Evolutionary conservation across 2,113 vertebrate genomes (phyloP).

Genomic region (Brienomyrus longianalis): DNA sequence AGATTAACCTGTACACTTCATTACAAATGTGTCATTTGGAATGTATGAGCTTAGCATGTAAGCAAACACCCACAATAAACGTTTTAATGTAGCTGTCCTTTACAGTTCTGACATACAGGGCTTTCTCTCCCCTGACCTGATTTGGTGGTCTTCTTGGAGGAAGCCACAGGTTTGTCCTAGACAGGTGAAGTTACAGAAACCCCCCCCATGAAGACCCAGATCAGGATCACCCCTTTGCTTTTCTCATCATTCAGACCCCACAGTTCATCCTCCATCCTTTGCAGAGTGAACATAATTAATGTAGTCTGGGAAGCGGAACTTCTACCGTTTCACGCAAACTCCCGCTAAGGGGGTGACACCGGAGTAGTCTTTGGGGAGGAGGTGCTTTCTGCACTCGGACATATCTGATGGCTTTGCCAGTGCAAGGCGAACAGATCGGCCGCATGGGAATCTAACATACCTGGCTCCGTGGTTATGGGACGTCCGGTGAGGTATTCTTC

Average conservation of each 20-base stretch:
- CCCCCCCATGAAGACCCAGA: background rate
- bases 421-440: background rate
- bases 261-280: background rate
- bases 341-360: background rate
- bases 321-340: background rate
- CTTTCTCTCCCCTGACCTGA: background rate
- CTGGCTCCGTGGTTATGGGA: background rate
- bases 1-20: background rate
- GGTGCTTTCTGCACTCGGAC: background rate
- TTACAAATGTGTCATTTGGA: background rate
- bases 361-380: background rate
- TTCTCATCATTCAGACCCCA: conserved; percentile 13
- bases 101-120: background rate
- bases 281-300: background rate
- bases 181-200: background rate
- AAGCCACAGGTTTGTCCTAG: background rate
- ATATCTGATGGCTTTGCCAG: background rate
- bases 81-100: background rate
- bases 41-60: background rate
- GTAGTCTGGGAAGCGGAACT: background rate
- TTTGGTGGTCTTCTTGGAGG: background rate
- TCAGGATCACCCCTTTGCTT: background rate
- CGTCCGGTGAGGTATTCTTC: background rate
- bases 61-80: background rate
- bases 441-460: background rate